A percentile compares a stretch with the other conserved stretches of the same genome.
Evolutionary conservation across 2,113 vertebrate genomes (phyloP).

Genomic region (Aphyosemion australe): DNA sequence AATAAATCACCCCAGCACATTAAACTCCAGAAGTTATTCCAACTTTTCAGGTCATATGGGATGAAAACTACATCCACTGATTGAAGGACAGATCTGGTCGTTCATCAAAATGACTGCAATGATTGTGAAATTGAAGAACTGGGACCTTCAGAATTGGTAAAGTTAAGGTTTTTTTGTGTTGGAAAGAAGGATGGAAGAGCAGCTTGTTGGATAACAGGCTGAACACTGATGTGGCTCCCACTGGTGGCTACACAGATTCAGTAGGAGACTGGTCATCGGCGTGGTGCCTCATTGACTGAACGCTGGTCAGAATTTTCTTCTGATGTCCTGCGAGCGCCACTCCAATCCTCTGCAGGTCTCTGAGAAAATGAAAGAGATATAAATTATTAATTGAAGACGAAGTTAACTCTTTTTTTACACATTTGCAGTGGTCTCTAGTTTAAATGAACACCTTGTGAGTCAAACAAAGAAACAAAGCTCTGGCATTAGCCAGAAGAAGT

Average conservation of each 20-base stretch:
- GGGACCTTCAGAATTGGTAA: conserved; percentile 1
- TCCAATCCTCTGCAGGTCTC: conserved; percentile 95
- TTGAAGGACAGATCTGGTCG: background rate
- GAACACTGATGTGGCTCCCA: conserved; percentile 3
- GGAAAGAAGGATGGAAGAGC: conserved; percentile 7
- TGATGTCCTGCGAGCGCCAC: conserved; percentile 95
- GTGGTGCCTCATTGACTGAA: conserved; percentile 92
- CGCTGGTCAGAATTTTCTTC: conserved; percentile 98
- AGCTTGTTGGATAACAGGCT: conserved; percentile 21
- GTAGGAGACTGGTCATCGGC: conserved; percentile 88
- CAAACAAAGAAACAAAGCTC: too few species aligned
- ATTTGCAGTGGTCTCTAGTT: too few species aligned
- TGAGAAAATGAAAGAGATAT: conserved; percentile 52
- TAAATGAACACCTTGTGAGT: too few species aligned
- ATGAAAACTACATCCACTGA: conserved; percentile 10
- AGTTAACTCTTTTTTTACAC: too few species aligned
- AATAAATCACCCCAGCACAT: background rate
- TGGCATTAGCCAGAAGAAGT: too few species aligned
- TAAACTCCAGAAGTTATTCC: conserved; percentile 2
- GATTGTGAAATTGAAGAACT: conserved; percentile 7
- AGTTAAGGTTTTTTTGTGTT: background rate
- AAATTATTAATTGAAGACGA: background rate
- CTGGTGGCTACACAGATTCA: conserved; percentile 70
- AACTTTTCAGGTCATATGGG: background rate
- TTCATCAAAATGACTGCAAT: conserved; percentile 5